These are phyloP conservation scores for Ictalurus furcatus DNA, from an alignment of 2,113 vertebrate species.

Conservation along the genomic window DNA sequence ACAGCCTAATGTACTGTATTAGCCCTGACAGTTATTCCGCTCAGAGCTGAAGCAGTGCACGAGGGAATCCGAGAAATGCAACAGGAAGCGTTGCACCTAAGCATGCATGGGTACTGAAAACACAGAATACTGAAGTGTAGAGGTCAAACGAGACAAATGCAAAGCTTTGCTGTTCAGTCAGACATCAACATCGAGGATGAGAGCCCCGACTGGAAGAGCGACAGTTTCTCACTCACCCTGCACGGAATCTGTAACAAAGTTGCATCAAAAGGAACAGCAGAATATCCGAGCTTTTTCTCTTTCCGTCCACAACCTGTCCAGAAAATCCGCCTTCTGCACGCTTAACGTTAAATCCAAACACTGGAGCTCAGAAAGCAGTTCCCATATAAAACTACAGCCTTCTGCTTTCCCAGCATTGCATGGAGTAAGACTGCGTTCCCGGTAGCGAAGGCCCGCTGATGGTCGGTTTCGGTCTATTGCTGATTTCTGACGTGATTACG, in stretches of 20 bases:
- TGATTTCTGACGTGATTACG: constrained; percentile 39
- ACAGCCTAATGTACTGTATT: neutral
- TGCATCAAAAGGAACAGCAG: constrained; percentile 66
- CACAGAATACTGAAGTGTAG: no score
- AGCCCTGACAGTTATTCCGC: neutral
- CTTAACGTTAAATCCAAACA: neutral
- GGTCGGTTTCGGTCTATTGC: constrained; percentile 34
- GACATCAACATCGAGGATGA: neutral
- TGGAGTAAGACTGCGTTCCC: no score
- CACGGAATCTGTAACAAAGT: constrained; percentile 67
- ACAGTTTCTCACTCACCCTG: constrained; percentile 66
- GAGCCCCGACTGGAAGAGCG: neutral
- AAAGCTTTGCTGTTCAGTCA: neutral
- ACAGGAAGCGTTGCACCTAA: neutral
- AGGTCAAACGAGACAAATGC: neutral
- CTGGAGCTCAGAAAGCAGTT: neutral
- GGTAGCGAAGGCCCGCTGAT: neutral
- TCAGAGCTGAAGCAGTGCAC: neutral
- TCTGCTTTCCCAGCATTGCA: no score
- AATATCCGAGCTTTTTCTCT: constrained; percentile 28
- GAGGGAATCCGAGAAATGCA: neutral
- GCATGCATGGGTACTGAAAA: neutral
- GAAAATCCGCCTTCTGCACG: constrained; percentile 13
- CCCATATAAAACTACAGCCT: neutral
- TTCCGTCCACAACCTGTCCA: constrained; percentile 21